Base-by-base conservation (phyloP, 2,113 vertebrate species). In the Sisor rabdophorus region DNA sequence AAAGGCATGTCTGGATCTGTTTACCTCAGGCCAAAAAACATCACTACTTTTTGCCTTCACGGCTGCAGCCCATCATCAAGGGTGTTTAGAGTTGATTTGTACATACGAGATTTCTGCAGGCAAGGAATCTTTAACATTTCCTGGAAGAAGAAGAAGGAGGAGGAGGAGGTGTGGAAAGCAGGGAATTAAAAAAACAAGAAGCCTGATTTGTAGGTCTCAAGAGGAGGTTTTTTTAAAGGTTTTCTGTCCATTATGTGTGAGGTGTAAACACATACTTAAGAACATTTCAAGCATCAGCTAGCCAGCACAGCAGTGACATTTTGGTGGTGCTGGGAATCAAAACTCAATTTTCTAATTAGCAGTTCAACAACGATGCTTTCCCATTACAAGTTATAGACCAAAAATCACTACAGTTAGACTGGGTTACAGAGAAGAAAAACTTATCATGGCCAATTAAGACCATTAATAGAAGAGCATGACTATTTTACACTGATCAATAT, bases 371-470 rank as follows among this genome's bases (percentile, higher is more conserved):
- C 40, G 4, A 1, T 44, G 6, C 40, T 44, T 44, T 44, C 40
- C 40, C 40, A 44, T 44, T 89, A 88, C 83, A 81, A 87, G 85
- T 85, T 89, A 88, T 84, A 86, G 85, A 84, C 70, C 89, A 86
- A 90, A 82, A 79, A 71, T 28, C 85, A 91, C 91, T 90, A 90
- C 88, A 90, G 28, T 26, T 44, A 44, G 67, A 80, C 54, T 54
- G 70, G 47, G 54, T 26, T 73, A 60, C 74, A 26, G 30, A 67
- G 55, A 5, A 73, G 28, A 73, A 73, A 80, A 56, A 36, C 19
- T 12, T 48, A 19, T 61, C 65, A 70, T 69, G 4, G 24, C 22
- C 40, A 60, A 36, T 53, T 26, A 59, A 67, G n/a, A n/a, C n/a
- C 2, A 19, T 0, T n/a, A 28, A 68, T 24, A 28, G 24, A 68